phyloP scores from a whole-genome alignment of 2,113 vertebrate genomes.

The Eclectus roratus region DNA sequence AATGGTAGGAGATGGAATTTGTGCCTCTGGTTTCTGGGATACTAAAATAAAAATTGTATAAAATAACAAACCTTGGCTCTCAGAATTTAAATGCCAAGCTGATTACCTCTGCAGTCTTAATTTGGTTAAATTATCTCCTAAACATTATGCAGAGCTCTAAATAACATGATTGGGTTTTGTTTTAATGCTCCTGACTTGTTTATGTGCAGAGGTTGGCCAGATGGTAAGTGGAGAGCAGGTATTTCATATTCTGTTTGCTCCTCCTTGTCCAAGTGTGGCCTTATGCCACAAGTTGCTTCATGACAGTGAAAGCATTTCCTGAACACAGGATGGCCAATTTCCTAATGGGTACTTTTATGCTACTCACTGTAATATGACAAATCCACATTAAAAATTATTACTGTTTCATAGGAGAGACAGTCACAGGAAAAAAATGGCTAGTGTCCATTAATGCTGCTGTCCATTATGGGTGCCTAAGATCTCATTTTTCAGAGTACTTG shows the following conservation, averaged over 20 bases:
- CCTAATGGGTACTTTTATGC: neutral
- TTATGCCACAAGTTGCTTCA: neutral
- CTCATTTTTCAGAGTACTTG: neutral
- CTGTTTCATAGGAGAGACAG: neutral
- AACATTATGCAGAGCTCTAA: neutral
- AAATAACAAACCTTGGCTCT: neutral
- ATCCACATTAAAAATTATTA: neutral
- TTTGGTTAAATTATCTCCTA: neutral
- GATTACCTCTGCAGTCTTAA: neutral
- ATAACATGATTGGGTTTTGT: neutral
- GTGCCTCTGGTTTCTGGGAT: neutral
- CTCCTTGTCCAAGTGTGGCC: neutral
- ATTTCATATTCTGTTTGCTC: neutral
- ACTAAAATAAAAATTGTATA: neutral
- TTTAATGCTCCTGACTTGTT: neutral
- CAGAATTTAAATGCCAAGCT: neutral
- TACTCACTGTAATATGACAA: neutral
- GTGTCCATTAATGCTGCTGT: neutral
- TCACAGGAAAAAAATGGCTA: neutral
- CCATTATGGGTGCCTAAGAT: neutral
- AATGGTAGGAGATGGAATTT: neutral
- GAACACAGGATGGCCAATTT: neutral
- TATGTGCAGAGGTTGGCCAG: neutral
- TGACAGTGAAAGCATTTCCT: neutral
- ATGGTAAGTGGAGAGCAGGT: neutral